These are phyloP conservation scores for Marmota flaviventris DNA, from an alignment of 2,113 vertebrate species.

Conservation along the genomic window DNA sequence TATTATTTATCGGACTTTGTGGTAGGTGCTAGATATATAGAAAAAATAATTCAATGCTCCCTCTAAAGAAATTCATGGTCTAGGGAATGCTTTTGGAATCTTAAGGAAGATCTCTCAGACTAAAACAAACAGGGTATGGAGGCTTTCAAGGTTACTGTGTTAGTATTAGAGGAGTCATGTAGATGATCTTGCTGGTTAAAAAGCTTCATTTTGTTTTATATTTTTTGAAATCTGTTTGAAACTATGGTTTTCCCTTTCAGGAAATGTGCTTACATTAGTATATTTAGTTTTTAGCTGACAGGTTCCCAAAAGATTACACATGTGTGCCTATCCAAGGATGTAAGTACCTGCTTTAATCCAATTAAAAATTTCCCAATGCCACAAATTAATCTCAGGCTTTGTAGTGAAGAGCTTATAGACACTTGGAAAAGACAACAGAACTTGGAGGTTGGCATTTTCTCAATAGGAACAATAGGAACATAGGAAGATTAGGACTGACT, in stretches of 20 bases:
- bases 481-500: background rate
- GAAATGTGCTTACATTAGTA: background rate
- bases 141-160: background rate
- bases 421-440: background rate
- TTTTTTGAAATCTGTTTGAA: constrained; percentile 50
- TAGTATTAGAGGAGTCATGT: background rate
- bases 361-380: background rate
- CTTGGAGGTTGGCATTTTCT: background rate
- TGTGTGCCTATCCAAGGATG: background rate
- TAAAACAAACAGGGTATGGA: background rate
- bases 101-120: background rate
- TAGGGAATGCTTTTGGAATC: background rate
- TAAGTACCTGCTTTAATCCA: constrained; percentile 2
- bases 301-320: background rate
- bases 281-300: background rate
- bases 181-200: background rate
- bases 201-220: background rate
- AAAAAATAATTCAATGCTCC: background rate
- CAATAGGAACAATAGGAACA: background rate
- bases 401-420: background rate
- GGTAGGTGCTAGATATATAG: background rate
- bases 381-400: background rate
- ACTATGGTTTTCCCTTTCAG: background rate
- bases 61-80: background rate
- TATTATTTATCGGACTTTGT: background rate